A percentile compares a stretch with the other conserved stretches of the same genome.
These are phyloP conservation scores for Micrasema longulum DNA, from an alignment of 1,140 invertebrate species.

Conservation along the genomic window DNA sequence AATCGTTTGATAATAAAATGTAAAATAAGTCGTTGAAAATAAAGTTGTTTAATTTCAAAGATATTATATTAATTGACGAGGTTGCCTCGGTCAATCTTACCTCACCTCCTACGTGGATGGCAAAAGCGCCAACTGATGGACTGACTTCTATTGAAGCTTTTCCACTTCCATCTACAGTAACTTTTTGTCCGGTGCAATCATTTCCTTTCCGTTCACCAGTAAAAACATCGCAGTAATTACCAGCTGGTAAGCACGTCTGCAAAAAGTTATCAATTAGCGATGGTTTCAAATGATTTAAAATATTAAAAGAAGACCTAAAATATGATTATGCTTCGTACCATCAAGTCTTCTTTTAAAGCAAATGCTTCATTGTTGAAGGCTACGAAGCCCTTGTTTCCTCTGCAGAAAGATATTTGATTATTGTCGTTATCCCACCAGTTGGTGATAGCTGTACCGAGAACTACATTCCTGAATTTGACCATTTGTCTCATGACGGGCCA, in stretches of 20 bases:
- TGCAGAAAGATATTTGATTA: conserved; percentile 76
- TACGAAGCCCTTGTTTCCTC: conserved; percentile 72
- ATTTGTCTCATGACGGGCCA: conserved; percentile 82
- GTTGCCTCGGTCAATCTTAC: no score
- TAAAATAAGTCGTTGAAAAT: no score
- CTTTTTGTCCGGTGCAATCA: conserved; percentile 76
- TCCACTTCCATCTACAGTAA: conserved; percentile 74
- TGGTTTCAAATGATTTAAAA: no score
- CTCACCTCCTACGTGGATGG: conserved; percentile 40
- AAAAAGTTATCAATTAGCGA: conserved; percentile 43
- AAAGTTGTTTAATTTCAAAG: no score
- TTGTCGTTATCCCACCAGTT: conserved; percentile 75
- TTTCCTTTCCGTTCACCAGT: conserved; percentile 73
- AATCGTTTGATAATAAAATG: no score
- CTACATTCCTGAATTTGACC: conserved; percentile 75
- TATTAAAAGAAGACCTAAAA: no score
- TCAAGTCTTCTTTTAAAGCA: conserved; percentile 59
- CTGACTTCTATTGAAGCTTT: conserved; percentile 12
- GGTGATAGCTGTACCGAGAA: conserved; percentile 61
- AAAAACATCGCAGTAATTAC: conserved; percentile 89
- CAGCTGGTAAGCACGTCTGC: conserved; percentile 80
- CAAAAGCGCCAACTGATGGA: conserved; percentile 24
- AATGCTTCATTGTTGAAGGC: conserved; percentile 70
- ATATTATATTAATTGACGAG: no score
- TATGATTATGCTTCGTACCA: not conserved